phyloP scores from a whole-genome alignment of 1,140 invertebrate genomes.

The Neocloeon triangulifer region DNA sequence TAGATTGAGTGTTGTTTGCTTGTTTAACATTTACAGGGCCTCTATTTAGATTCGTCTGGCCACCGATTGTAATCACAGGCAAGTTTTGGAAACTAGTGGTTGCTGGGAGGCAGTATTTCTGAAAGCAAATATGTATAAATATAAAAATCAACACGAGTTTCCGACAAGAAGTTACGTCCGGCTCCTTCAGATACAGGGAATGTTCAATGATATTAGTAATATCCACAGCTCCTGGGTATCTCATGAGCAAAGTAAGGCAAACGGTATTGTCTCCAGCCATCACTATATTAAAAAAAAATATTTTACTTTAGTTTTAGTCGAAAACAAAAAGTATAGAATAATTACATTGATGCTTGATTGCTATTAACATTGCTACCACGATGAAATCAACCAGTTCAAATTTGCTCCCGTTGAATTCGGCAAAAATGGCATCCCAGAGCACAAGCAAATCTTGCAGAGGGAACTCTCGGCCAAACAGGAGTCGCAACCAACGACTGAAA shows the following conservation, averaged over 20 bases:
- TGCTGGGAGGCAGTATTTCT: conserved; percentile 15
- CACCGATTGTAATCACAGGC: conserved; percentile 4
- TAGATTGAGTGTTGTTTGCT: background rate
- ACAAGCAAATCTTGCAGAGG: conserved; percentile 44
- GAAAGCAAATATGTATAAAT: background rate
- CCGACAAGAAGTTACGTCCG: conserved; percentile 12
- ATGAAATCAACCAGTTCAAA: conserved; percentile 51
- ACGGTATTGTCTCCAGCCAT: conserved; percentile 34
- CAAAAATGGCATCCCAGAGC: conserved; percentile 61
- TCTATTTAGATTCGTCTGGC: conserved; percentile 1
- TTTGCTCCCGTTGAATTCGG: conserved; percentile 33
- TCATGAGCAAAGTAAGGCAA: conserved; percentile 38
- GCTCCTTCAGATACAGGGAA: conserved; percentile 33
- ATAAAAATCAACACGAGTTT: background rate
- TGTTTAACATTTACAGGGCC: background rate
- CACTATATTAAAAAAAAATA: conserved; percentile 21
- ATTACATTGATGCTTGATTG: conserved; percentile 41
- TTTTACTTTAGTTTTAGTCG: background rate
- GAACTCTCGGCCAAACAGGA: conserved; percentile 62
- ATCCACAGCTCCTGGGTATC: conserved; percentile 36
- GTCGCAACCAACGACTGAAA: conserved; percentile 50
- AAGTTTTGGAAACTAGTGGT: conserved; percentile 9
- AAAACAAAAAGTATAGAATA: conserved; percentile 10
- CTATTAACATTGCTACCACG: conserved; percentile 49
- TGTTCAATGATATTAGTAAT: conserved; percentile 35